Evolutionary conservation across 2,888 invertebrate genomes (phyloP), one percentile per base, ranked within the genome.

Genomic region (Spicauda simplicius): DNA sequence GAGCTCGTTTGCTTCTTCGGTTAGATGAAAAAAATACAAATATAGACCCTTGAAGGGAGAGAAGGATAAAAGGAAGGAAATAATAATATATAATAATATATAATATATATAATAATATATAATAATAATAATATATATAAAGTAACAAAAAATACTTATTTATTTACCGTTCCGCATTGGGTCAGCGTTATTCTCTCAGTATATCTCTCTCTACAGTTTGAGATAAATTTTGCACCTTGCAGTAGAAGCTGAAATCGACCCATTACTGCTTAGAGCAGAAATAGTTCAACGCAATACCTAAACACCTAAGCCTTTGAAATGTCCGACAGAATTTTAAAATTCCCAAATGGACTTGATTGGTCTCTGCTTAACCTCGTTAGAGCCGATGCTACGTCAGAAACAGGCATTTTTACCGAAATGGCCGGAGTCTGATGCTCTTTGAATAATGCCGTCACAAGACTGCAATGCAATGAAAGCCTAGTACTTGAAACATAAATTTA

Each of bases 351-450:
- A 50, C 18, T 30, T 50, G 59, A 59, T 50, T 50, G 59, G 59
- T 48, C 25, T 8, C 48, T 8, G 11, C 25, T 25, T 59, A 59
- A 59, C 25, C 50, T 59, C 50, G 25, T 59, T 50, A 30, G 25
- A 45, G 10, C 30, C 16, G 48, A 48, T 48, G 52, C 60, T 60
- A 50, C 11, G 61, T 61, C 61, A 61, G 18, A 61, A 61, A 61
- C 53, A 61, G 52, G 53, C 53, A 53, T 19, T 53, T 61, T 53
- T 61, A 53, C 41, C 19, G n/a, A 37, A 61, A 53, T 37, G 8
- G 20, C 7, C 18, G 11, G 10, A 18, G 52, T 53, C 14, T 20
- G 61, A 63, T 63, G 45, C 62, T 55, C 62, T 63, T 63, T 63
- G 45, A 1, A 41, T 41, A 14, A 14, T 41, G 41, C 41, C 10